Percentiles rank a stretch among this genome's conserved stretches.
These are phyloP conservation scores for Diorhabda sublineata DNA, from an alignment of 1,140 invertebrate species.

Conservation along the genomic window DNA sequence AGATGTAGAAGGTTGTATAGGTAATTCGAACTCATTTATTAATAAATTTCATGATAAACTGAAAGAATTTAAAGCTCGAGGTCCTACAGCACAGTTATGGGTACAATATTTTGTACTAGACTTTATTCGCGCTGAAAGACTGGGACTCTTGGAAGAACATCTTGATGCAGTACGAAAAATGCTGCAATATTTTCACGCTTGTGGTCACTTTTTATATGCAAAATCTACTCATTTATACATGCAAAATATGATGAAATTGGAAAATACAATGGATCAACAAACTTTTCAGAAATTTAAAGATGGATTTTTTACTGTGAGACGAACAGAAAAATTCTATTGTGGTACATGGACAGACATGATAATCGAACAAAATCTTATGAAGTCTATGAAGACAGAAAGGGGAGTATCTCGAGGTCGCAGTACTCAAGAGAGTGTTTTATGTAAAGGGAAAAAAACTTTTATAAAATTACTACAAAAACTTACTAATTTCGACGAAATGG, in stretches of 20 bases:
- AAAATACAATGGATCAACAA: constrained; percentile 33
- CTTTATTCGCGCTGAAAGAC: constrained; percentile 47
- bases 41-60: constrained; percentile 40
- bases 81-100: constrained; percentile 47
- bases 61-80: constrained; percentile 37
- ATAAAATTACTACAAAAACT: too few relatives aligned
- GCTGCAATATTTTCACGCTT: constrained; percentile 49
- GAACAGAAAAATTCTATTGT: constrained; percentile 45
- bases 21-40: constrained; percentile 37
- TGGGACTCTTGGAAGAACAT: constrained; percentile 43
- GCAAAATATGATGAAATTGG: too few relatives aligned
- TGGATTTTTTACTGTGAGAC: constrained; percentile 25
- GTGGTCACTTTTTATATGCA: constrained; percentile 48
- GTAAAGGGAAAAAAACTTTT: constrained; percentile 20
- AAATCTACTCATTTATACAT: constrained; percentile 37
- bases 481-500: too few relatives aligned
- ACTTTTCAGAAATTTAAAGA: constrained; percentile 41
- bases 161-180: constrained; percentile 43
- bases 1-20: constrained; percentile 38
- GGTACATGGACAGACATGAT: constrained; percentile 42
- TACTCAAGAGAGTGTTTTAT: constrained; percentile 42
- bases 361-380: constrained; percentile 31
- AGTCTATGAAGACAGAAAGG: constrained; percentile 35
- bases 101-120: constrained; percentile 46
- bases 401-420: constrained; percentile 42